Evolutionary conservation across 2,797 vertebrate species (phyloP), one percentile per base, ranked within the genome.

Genomic region (Dryobates pubescens): DNA sequence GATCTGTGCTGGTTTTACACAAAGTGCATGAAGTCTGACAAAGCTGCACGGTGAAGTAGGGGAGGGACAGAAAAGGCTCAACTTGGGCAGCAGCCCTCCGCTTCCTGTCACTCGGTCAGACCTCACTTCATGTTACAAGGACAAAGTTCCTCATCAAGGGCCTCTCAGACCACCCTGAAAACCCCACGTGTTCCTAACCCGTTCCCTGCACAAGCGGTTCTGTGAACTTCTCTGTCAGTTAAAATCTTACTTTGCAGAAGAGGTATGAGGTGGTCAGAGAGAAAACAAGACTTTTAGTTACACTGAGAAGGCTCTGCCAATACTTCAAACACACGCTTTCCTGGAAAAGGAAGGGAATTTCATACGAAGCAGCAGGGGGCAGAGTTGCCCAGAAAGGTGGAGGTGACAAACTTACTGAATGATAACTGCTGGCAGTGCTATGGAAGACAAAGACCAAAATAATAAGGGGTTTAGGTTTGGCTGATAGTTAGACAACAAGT

Each of bases 381-480:
- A 9, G 5, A 59, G 51, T 12, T 70, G 79, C 57, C 47, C 32
- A 63, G 64, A 84, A 94, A 82, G 17, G 24, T 43, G 34, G n/a
- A 34, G 15, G 36, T 67, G 15, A 90, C 58, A 75, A 70, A 71
- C 13, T 72, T 17, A n/a, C 3, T 17, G 74, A 43, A 29, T 0
- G 1, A 24, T 5, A 71, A 8, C 23, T 34, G 18, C 34, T 64
- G 18, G 24, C 47, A 84, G 34, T 4, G 1, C 0, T 36, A 23
- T 7, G 1, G 5, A 94, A 82, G 78, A 54, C 14, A 16, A 72
- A 63, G 34, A 41, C 49, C 24, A 58, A 59, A 69, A 15, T 22
- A 82, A 57, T 23, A 10, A 27, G 22, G 47, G 12, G 22, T 9
- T 57, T 24, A 78, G 47, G 6, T 32, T 13, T 38, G 13, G 38